phyloP scores from a whole-genome alignment of 2,888 invertebrate genomes.

The Tanytarsus gracilentus region DNA sequence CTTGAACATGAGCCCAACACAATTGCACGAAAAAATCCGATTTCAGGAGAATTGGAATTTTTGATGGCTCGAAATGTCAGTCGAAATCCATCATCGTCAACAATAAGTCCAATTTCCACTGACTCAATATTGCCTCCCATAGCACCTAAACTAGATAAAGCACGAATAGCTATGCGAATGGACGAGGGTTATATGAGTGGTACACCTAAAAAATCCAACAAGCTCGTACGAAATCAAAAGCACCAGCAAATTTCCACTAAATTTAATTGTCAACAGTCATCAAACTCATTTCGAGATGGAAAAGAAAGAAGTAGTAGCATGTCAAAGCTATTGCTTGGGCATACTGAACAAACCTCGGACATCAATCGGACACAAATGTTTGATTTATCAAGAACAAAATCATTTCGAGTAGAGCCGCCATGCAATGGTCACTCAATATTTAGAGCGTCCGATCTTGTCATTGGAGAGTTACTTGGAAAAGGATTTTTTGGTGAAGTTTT shows the following conservation, averaged over 20 bases:
- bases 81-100: constrained; percentile 9
- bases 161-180: constrained; percentile 39
- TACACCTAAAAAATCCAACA: constrained; percentile 39
- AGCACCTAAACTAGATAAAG: constrained; percentile 40
- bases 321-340: constrained; percentile 57
- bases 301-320: constrained; percentile 80
- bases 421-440: constrained; percentile 58
- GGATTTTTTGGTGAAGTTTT: constrained; percentile 92
- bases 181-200: constrained; percentile 49
- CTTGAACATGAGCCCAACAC: constrained; percentile 84
- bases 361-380: too few species aligned
- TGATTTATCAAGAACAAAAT: constrained; percentile 77
- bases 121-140: constrained; percentile 30
- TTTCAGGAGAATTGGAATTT: constrained; percentile 42
- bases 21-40: constrained; percentile 48
- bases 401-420: constrained; percentile 55
- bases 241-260: constrained; percentile 5
- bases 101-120: constrained; percentile 29
- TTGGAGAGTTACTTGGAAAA: constrained; percentile 81
- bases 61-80: constrained; percentile 32
- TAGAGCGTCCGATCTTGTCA: constrained; percentile 78
- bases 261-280: constrained; percentile 16
- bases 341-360: too few species aligned
- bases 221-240: constrained; percentile 21
- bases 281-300: constrained; percentile 46